Base-by-base conservation (phyloP, 2,113 vertebrate species). In the Thermophis baileyi region DNA sequence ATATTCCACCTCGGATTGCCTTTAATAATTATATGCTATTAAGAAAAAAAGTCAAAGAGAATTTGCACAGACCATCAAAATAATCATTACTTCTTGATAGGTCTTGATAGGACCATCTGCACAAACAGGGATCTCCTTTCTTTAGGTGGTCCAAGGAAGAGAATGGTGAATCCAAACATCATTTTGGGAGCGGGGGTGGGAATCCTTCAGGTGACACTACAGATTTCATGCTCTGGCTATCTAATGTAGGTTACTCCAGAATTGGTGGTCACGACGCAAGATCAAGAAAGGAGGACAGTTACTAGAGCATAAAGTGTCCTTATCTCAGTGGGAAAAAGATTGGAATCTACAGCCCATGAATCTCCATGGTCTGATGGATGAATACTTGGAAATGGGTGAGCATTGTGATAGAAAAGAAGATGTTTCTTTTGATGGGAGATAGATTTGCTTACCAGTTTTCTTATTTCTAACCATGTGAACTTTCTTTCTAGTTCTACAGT, bases 331-430 rank as follows among this genome's bases (percentile, higher is more conserved):
- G 99, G 99, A 99, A 96, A 99, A 99, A 96, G 99, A 99, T 94
- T 99, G 99, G 99, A 99, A 99, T 96, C 97, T 99, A 91, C 99
- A 99, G 94, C 99, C 99, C 4, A 99, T 99, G 99, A 99, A 99
- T 49, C 98, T 99, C 25, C 99, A 99, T 1, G 99, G 99, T 14
- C 97, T 99, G 60, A 99, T 99, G 97, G 99, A 99, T 0, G 99
- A 99, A 94, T 99, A 99, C 95, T 98, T 99, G 89, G 99, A 99
- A 96, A 99, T 99, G 99, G 99, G 99, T 99, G 97, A 98, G 98
- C n/a, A 95, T 53, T 91, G 51, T 3, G 22, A 55, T 27, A 9
- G 86, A 92, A 3, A 3, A 14, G 3, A 22, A 11, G 47, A 6
- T 1, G 63, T 94, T 44, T 46, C 4, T 92, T 69, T 51, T 57